Percentiles rank a stretch among this genome's conserved stretches.
phyloP scores from a whole-genome alignment of 2,113 vertebrate species.

The Pachypanchax playfairii region DNA sequence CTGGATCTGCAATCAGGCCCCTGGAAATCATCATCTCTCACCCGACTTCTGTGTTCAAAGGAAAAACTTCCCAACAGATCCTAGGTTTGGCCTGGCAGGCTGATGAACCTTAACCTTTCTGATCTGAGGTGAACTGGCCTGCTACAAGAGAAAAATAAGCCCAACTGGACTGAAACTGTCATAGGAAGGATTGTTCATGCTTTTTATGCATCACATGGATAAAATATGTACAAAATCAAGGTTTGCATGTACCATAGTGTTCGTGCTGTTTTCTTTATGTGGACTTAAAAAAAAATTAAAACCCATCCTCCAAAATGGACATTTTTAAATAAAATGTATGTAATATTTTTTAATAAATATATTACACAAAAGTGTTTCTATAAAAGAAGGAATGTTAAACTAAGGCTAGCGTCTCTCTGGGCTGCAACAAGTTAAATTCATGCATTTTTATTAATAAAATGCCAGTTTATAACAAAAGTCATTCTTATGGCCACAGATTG shows the following conservation, averaged over 20 bases:
- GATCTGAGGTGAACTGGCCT: slow-evolving; percentile 13
- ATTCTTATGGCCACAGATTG: too few species aligned
- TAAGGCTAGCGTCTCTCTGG: too few species aligned
- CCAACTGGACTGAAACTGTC: slow-evolving; percentile 21
- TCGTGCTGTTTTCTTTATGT: too few species aligned
- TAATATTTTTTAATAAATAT: too few species aligned
- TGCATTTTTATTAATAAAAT: too few species aligned
- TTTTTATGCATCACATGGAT: slow-evolving; percentile 17
- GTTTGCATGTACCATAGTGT: background rate
- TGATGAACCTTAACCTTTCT: slow-evolving; percentile 55
- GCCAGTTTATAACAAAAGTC: too few species aligned
- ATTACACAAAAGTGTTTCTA: too few species aligned
- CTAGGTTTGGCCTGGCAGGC: slow-evolving; percentile 20
- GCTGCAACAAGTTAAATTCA: too few species aligned
- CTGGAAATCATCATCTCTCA: slow-evolving; percentile 45
- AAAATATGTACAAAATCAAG: background rate
- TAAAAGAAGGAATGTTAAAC: too few species aligned
- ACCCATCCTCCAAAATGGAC: too few species aligned
- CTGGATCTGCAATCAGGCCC: slow-evolving; percentile 66
- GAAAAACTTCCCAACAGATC: slow-evolving; percentile 10
- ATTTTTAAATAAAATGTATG: too few species aligned
- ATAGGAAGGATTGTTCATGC: slow-evolving; percentile 3
- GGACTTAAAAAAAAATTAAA: too few species aligned
- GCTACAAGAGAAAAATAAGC: slow-evolving; percentile 22
- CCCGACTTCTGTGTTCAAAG: slow-evolving; percentile 9